Percentiles rank a stretch among this genome's conserved stretches.
These are phyloP conservation scores for Drosophila planitibia DNA, from an alignment of 2,888 invertebrate genomes.

Conservation along the genomic window DNA sequence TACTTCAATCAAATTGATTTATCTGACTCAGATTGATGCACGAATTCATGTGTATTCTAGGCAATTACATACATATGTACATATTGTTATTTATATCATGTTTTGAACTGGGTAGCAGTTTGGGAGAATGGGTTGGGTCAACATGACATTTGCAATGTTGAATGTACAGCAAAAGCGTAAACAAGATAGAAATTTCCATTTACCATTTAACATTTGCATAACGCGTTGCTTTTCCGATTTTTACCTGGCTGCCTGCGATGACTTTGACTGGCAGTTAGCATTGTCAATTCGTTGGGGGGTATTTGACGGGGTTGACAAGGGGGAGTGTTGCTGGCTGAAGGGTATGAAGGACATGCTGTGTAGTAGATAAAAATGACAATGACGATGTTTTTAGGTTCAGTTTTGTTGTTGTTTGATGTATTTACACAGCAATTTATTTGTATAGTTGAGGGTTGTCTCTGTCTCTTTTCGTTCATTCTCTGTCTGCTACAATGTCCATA, in stretches of 20 bases:
- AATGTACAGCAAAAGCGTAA: constrained; percentile 50
- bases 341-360: constrained; percentile 34
- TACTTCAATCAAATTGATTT: constrained; percentile 15
- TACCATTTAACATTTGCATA: constrained; percentile 67
- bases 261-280: constrained; percentile 55
- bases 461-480: constrained; percentile 20
- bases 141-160: constrained; percentile 35
- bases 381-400: constrained; percentile 40
- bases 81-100: constrained; percentile 8
- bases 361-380: constrained; percentile 70
- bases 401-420: constrained; percentile 49
- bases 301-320: not conserved
- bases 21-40: constrained; percentile 9
- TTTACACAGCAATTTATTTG: constrained; percentile 68
- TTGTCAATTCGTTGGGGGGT: constrained; percentile 35
- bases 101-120: constrained; percentile 1
- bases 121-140: constrained; percentile 8
- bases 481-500: constrained; percentile 18
- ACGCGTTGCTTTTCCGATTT: constrained; percentile 62
- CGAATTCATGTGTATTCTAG: constrained; percentile 6
- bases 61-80: not conserved
- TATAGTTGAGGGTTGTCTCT: constrained; percentile 41
- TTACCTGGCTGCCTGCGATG: constrained; percentile 64
- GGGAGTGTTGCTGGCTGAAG: not conserved
- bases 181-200: constrained; percentile 64